Base-by-base conservation (phyloP, 2,113 vertebrate genomes). In the Zapus hudsonius region DNA sequence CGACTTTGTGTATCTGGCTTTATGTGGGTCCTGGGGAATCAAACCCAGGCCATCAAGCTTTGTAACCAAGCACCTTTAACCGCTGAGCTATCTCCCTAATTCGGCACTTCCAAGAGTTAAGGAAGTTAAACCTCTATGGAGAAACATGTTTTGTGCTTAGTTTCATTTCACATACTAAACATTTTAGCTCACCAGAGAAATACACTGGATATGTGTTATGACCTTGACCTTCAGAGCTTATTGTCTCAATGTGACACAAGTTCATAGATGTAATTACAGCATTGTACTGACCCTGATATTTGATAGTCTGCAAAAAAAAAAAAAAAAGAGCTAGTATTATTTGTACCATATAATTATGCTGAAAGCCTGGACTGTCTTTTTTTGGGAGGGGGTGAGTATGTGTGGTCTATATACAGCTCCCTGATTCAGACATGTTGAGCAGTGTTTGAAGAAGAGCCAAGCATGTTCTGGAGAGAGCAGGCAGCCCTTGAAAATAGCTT, bases 221-320 rank as follows among this genome's bases (percentile, higher is more conserved):
- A 94, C 84, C 78, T 97, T 97, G 94, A 94, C 94, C 96, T 97
- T 96, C 96, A 95, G 89, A 96, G 95, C 75, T 92, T 91, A 92
- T 87, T 97, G 93, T 98, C 94, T 97, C 96, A 96, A 96, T 96
- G 97, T 96, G 98, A 95, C 90, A 91, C 92, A 94, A 89, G 84
- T 94, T 97, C 87, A 95, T 80, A 92, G 80, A 97, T 94, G 87
- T 97, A 97, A 96, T 97, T 98, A 97, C 31, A 96, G 79, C 91
- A 94, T 97, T 97, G 91, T 96, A 89, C 61, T 10, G 38, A 89
- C 93, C 96, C 94, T 96, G 95, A 93, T 91, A 93, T 89, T 96
- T 96, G 95, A 97, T 96, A 96, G 93, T 95, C 83, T 97, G 95
- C 96, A 91, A 89, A 96, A 87, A 95, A 95, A 95, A 95, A 91